These are phyloP conservation scores for Scylla paramamosain DNA, from an alignment of 1,140 invertebrate genomes.

Conservation along the genomic window DNA sequence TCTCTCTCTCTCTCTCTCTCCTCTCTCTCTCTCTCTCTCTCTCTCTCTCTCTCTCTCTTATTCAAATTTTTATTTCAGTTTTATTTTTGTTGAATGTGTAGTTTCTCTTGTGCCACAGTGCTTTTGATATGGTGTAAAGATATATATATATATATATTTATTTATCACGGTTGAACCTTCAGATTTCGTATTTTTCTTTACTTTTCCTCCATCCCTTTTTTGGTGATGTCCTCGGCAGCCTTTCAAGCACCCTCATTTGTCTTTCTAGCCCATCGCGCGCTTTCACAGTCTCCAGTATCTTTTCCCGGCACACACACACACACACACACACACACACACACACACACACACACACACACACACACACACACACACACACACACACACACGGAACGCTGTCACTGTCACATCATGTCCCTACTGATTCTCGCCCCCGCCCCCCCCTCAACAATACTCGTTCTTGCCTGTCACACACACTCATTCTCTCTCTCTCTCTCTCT, in stretches of 20 bases:
- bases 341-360: conserved; percentile 20
- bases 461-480: too few species aligned
- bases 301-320: background rate
- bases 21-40: too few species aligned
- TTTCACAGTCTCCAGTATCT: background rate
- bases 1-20: background rate
- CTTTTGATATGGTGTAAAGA: too few species aligned
- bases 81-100: too few species aligned
- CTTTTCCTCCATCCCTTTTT: too few species aligned
- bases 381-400: too few species aligned
- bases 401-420: background rate
- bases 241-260: conserved; percentile 22
- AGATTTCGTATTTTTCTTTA: too few species aligned
- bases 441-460: background rate
- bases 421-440: background rate
- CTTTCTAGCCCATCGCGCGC: background rate
- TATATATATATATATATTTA: too few species aligned
- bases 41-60: too few species aligned
- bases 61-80: background rate
- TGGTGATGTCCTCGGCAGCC: background rate
- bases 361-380: background rate
- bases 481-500: too few species aligned
- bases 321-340: conserved; percentile 20
- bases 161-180: too few species aligned
- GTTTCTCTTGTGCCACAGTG: too few species aligned